These are phyloP conservation scores for Phalacrocorax carbo DNA, from an alignment of 2,113 vertebrate genomes.

Conservation along the genomic window DNA sequence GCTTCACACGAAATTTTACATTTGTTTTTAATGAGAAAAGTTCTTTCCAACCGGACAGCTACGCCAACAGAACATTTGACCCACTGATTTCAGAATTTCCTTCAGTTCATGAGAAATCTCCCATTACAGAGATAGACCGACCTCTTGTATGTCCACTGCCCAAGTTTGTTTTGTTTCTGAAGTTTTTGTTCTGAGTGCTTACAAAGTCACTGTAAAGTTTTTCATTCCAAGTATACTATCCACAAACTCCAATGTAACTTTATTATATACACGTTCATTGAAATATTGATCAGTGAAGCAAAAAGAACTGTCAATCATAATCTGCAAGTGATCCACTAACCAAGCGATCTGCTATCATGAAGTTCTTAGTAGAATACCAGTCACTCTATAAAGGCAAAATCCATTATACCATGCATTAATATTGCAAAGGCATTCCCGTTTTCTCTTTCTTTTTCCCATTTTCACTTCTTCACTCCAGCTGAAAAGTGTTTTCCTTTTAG, in stretches of 20 bases:
- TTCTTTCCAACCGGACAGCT: not conserved
- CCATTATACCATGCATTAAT: not conserved
- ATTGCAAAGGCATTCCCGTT: not conserved
- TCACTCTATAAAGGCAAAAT: not conserved
- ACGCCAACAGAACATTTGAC: not conserved
- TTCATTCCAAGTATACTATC: not conserved
- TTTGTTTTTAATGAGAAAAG: constrained; percentile 10
- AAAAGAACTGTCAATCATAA: not conserved
- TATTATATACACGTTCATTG: not conserved
- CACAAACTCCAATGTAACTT: not conserved
- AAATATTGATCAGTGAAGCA: not conserved
- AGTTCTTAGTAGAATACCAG: not conserved
- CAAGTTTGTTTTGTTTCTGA: not conserved
- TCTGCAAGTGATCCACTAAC: not conserved
- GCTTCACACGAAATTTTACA: not conserved
- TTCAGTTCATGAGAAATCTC: not conserved
- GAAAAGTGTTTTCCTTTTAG: not conserved
- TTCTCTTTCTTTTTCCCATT: not conserved
- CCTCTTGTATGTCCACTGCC: not conserved
- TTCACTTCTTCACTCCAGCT: not conserved
- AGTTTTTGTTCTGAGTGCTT: not conserved
- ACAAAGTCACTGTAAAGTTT: not conserved
- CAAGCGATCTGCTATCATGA: not conserved
- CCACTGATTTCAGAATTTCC: not conserved
- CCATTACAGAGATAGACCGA: not conserved